Evolutionary conservation across 2,113 vertebrate genomes (phyloP).

Genomic region (Cariama cristata): DNA sequence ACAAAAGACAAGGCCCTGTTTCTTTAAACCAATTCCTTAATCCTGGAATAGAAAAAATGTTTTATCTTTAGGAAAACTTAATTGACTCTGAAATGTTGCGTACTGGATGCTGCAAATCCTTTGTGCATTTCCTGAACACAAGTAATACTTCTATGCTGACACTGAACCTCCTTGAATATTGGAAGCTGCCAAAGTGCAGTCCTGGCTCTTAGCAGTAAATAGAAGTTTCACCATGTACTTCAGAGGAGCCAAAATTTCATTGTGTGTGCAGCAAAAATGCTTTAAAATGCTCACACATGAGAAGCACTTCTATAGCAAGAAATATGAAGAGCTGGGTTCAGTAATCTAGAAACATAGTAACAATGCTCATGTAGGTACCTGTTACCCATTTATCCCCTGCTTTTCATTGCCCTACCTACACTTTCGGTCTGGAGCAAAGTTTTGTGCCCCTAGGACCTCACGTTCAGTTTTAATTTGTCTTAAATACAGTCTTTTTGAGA

Average conservation of each 20-base stretch:
- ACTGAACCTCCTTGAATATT: background rate
- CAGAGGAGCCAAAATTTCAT: background rate
- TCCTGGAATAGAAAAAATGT: background rate
- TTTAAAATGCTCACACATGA: background rate
- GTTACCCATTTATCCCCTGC: background rate
- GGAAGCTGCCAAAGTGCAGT: background rate
- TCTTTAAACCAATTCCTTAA: background rate
- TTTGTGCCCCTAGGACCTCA: background rate
- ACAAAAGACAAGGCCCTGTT: background rate
- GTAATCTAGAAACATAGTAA: background rate
- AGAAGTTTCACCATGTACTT: background rate
- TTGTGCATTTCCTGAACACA: background rate
- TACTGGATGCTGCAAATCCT: background rate
- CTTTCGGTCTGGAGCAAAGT: background rate
- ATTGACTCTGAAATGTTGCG: background rate
- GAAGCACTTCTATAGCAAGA: background rate
- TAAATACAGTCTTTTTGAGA: background rate
- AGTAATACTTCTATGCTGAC: background rate
- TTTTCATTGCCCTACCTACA: background rate
- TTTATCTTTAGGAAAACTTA: background rate
- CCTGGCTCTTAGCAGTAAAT: background rate
- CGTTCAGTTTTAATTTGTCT: background rate
- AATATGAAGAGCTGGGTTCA: background rate
- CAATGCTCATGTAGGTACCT: background rate
- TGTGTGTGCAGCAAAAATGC: background rate